phyloP scores from a whole-genome alignment of 2,113 vertebrate species.

The Laticauda colubrina region DNA sequence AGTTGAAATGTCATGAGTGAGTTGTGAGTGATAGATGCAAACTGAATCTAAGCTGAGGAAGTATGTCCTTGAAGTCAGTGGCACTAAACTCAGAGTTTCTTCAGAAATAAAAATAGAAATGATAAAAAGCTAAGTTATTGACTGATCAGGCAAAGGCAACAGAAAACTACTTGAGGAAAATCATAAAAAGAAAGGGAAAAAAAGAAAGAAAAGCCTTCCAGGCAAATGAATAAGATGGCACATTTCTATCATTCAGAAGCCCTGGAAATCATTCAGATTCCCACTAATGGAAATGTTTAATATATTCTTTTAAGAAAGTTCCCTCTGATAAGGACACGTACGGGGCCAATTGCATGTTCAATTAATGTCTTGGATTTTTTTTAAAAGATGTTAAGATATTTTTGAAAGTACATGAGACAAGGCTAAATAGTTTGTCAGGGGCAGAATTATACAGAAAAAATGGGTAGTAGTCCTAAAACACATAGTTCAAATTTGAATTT shows the following conservation, averaged over 20 bases:
- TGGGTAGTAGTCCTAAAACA: neutral
- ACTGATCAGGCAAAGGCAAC: neutral
- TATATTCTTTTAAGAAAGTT: neutral
- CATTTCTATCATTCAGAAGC: neutral
- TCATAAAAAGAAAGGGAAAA: neutral
- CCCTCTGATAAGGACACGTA: neutral
- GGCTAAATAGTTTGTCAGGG: neutral
- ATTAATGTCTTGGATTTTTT: neutral
- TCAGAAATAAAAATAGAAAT: neutral
- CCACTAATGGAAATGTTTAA: neutral
- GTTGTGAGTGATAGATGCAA: neutral
- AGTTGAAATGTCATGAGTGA: neutral
- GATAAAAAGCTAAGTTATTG: neutral
- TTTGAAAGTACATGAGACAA: neutral
- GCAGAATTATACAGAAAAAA: neutral
- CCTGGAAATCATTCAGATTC: neutral
- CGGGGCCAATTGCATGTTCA: neutral
- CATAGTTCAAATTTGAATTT: neutral
- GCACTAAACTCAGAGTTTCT: neutral
- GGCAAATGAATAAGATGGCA: neutral
- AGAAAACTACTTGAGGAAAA: neutral
- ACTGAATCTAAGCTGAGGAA: neutral
- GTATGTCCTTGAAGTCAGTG: neutral
- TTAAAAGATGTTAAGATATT: neutral
- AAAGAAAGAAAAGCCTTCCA: neutral